phyloP scores from a whole-genome alignment of 2,113 vertebrate genomes.

The Potamarius usumacintae region DNA sequence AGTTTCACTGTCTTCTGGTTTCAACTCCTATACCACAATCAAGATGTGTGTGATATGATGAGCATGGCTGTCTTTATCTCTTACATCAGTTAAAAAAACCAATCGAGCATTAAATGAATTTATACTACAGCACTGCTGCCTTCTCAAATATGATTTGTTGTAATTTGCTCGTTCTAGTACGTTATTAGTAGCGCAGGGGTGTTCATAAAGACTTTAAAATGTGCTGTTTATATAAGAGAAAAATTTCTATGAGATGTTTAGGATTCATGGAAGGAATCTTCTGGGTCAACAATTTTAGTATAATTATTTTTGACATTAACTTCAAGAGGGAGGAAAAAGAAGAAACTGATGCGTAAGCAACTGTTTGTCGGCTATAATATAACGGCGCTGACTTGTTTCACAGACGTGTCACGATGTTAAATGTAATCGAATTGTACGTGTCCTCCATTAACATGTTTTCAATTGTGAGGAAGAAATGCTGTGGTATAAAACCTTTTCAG shows the following conservation, averaged over 20 bases:
- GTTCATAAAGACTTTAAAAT: not conserved
- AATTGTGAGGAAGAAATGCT: not conserved
- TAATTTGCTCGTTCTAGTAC: not conserved
- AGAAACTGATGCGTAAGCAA: not conserved
- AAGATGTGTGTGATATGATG: slow-evolving; percentile 66
- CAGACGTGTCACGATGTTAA: not conserved
- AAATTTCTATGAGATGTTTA: not conserved
- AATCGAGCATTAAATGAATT: not conserved
- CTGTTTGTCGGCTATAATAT: not conserved
- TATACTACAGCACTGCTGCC: not conserved
- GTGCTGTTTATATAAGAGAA: not conserved
- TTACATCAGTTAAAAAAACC: not conserved
- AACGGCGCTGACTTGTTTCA: not conserved
- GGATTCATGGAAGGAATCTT: not conserved
- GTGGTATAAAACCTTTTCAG: not conserved
- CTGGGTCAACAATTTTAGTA: not conserved
- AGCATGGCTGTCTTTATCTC: slow-evolving; percentile 69
- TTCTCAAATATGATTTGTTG: not conserved
- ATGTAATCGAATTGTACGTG: not conserved
- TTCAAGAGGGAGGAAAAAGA: not conserved
- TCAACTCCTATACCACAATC: slow-evolving; percentile 63
- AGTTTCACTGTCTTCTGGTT: slow-evolving; percentile 45
- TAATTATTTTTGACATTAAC: not conserved
- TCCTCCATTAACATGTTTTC: not conserved
- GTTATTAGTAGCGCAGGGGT: not conserved